Evolutionary conservation across 1,140 invertebrate species (phyloP).

Genomic region (Lasioglossum albipes): DNA sequence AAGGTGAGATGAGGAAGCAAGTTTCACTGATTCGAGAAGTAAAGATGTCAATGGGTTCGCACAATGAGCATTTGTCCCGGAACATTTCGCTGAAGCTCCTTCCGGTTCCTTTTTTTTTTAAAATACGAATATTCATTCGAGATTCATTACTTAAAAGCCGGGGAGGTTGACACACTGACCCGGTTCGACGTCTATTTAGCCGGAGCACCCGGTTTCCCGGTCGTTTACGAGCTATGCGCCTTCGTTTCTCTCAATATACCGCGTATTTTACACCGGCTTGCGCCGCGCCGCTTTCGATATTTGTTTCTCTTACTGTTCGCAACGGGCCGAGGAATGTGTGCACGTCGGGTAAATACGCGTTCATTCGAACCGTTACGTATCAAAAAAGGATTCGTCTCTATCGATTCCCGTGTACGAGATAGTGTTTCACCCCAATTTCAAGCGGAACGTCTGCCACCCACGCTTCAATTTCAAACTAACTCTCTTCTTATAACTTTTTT

Average conservation of each 20-base stretch:
- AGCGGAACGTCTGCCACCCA: neutral
- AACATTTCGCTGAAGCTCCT: constrained; percentile 6
- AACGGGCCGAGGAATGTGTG: neutral
- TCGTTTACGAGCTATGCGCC: constrained; percentile 14
- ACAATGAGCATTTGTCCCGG: constrained; percentile 18
- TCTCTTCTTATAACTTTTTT: too few species aligned
- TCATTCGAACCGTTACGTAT: neutral
- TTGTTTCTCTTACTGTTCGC: constrained; percentile 18
- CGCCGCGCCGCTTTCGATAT: constrained; percentile 27
- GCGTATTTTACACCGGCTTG: constrained; percentile 25
- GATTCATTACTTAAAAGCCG: constrained; percentile 59
- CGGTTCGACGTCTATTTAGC: constrained; percentile 10
- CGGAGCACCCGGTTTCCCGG: constrained; percentile 27
- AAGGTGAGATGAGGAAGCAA: neutral
- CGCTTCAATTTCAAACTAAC: constrained; percentile 14
- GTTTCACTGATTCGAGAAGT: constrained; percentile 12
- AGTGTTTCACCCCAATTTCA: neutral
- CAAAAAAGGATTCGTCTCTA: neutral
- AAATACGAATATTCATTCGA: constrained; percentile 36
- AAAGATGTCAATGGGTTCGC: constrained; percentile 27
- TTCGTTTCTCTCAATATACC: constrained; percentile 37
- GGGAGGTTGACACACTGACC: constrained; percentile 48
- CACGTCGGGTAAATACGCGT: neutral
- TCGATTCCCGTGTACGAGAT: constrained; percentile 12
- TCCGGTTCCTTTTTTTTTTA: neutral